Evolutionary conservation across 1,140 invertebrate genomes (phyloP).

Genomic region (Anadara kagoshimensis): DNA sequence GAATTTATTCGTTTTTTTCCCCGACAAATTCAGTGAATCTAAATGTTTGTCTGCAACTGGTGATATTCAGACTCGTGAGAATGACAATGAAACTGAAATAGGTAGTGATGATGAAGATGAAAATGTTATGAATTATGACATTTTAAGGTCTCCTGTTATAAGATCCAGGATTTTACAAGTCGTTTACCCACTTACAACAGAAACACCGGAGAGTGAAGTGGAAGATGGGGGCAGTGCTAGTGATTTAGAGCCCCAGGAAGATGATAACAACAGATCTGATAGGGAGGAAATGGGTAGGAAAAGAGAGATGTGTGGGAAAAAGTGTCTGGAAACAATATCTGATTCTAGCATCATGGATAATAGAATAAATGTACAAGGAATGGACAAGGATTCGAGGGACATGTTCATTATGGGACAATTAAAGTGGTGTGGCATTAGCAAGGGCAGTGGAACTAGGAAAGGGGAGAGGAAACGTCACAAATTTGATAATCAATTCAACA

Average conservation of each 20-base stretch:
- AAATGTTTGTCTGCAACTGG: no score
- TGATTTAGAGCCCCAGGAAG: no score
- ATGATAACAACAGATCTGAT: not conserved
- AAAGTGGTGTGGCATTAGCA: not conserved
- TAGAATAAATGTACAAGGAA: not conserved
- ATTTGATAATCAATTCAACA: not conserved
- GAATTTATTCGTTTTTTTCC: no score
- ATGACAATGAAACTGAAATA: not conserved
- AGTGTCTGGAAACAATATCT: not conserved
- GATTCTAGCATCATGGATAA: not conserved
- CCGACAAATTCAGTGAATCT: no score
- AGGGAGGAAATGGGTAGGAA: no score
- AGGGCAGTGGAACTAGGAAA: not conserved
- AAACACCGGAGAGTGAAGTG: not conserved
- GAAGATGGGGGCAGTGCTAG: not conserved
- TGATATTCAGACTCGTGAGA: no score
- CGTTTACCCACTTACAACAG: no score
- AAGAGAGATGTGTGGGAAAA: no score
- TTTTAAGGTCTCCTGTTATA: no score
- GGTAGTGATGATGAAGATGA: not conserved
- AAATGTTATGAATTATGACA: no score
- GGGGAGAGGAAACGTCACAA: not conserved
- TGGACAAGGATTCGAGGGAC: conserved; percentile 1
- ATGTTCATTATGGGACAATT: not conserved
- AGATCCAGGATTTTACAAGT: no score